Evolutionary conservation across 2,888 invertebrate species (phyloP), one percentile per base, ranked within the genome.

Genomic region (Rosalia funebris): DNA sequence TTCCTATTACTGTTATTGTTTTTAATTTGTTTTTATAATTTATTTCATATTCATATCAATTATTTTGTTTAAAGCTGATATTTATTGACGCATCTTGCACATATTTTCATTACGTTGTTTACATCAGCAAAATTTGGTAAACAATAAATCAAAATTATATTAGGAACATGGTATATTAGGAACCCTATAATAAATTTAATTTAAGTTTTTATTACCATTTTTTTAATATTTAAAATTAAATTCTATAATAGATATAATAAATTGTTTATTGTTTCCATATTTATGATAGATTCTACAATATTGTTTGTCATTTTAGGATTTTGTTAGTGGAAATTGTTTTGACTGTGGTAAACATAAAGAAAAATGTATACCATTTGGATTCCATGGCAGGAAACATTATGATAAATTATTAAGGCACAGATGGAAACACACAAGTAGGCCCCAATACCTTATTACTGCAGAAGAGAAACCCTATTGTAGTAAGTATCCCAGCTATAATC

Each of bases 361-460:
- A 71, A 83, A 85, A 32, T 91, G 91, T 74, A 83, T 91, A 36
- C 88, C 88, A 47, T 87, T 92, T 82, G 91, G 92, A 1, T 86
- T 84, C 68, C 84, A 89, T 60, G 87, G 89, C 4, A 79, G 82
- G 47, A 78, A 79, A 55, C 81, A 85, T 44, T 89, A 90, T 73
- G 82, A 83, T 48, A 71, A 66, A 48, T 44, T 65, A 31, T 52
- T 67, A 34, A 62, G 65, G 1, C 15, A 36, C 50, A 62, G 52
- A 47, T 63, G 50, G 64, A 67, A 54, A 11, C 57, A 65, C 2
- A 61, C 57, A 9, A 71, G 72, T 47, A 82, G 89, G 0, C 84
- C 86, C 0, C 85, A 92, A 14, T 95, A 90, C 77, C 83, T 92
- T 0, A 86, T 91, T 76, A 95, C 94, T 0, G 89, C 88, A 5